phyloP scores from a whole-genome alignment of 1,140 invertebrate genomes.

The Eriosoma lanigerum region DNA sequence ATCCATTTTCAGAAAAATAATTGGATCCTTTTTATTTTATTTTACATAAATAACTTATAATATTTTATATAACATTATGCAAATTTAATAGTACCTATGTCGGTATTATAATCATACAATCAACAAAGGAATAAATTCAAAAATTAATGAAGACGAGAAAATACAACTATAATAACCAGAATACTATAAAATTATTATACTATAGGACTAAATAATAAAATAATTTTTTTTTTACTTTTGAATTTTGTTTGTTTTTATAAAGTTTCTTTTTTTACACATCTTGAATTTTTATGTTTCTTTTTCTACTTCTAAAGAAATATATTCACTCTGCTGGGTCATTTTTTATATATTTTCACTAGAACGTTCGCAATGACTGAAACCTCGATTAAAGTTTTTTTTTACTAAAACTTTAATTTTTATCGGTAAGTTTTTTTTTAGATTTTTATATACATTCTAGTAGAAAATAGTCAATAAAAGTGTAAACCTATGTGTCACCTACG shows the following conservation, averaged over 20 bases:
- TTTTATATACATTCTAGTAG: neutral
- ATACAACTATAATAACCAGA: neutral
- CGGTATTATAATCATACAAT: neutral
- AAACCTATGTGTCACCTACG: neutral
- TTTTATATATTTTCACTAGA: neutral
- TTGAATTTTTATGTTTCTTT: neutral
- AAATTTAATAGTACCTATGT: too few species aligned
- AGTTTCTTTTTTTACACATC: neutral
- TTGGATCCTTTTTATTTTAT: too few species aligned
- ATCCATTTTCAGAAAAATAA: too few species aligned
- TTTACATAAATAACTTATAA: too few species aligned
- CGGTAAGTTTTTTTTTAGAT: neutral
- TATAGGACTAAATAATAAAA: too few species aligned
- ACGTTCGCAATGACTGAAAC: neutral
- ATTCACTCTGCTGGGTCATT: conserved; percentile 1
- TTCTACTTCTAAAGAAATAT: neutral
- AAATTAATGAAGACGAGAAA: neutral
- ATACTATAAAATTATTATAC: too few species aligned
- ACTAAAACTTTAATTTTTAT: neutral
- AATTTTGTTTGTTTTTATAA: conserved; percentile 12
- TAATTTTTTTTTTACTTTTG: conserved; percentile 22
- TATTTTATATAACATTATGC: too few species aligned
- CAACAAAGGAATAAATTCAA: neutral
- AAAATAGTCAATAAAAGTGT: neutral
- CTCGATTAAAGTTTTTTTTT: neutral